Percentiles rank a stretch among this genome's conserved stretches.
These are phyloP conservation scores for Drosophila persimilis DNA, from an alignment of 1,140 invertebrate genomes.

Conservation along the genomic window DNA sequence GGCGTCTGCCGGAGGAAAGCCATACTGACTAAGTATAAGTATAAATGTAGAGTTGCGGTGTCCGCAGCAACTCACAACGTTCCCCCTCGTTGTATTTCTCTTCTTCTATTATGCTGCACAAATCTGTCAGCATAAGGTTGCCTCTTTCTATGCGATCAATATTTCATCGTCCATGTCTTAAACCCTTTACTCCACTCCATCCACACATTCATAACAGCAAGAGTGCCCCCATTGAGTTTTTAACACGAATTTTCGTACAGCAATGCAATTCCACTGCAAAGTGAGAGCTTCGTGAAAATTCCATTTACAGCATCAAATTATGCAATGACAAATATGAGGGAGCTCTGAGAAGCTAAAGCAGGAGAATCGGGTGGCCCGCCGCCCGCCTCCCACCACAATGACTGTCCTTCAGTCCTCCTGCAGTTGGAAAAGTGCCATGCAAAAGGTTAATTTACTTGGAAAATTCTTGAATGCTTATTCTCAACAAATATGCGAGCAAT, in stretches of 20 bases:
- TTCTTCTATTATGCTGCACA: too few species aligned
- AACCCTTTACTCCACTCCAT: not conserved
- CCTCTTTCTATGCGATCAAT: too few species aligned
- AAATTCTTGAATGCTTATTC: conserved; percentile 50
- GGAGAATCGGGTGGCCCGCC: not conserved
- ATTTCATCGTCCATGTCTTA: not conserved
- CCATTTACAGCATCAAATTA: conserved; percentile 3
- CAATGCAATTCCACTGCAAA: not conserved
- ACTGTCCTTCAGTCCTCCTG: not conserved
- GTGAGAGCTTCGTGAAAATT: conserved; percentile 15
- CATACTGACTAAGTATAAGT: too few species aligned
- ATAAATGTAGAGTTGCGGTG: too few species aligned
- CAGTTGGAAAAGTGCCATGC: conserved; percentile 17
- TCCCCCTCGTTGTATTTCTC: too few species aligned
- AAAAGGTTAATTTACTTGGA: conserved; percentile 59
- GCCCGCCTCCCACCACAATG: not conserved
- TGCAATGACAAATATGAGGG: conserved; percentile 18
- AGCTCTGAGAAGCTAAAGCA: too few species aligned
- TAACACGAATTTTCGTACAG: not conserved
- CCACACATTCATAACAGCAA: not conserved
- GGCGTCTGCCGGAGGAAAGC: too few species aligned
- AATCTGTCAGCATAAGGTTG: too few species aligned
- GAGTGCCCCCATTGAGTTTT: not conserved
- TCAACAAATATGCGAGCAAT: conserved; percentile 60
- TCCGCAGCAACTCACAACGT: too few species aligned